Conservation (phyloP, 2,797 vertebrate species). For the Scolopax bukidnonensis region DNA sequence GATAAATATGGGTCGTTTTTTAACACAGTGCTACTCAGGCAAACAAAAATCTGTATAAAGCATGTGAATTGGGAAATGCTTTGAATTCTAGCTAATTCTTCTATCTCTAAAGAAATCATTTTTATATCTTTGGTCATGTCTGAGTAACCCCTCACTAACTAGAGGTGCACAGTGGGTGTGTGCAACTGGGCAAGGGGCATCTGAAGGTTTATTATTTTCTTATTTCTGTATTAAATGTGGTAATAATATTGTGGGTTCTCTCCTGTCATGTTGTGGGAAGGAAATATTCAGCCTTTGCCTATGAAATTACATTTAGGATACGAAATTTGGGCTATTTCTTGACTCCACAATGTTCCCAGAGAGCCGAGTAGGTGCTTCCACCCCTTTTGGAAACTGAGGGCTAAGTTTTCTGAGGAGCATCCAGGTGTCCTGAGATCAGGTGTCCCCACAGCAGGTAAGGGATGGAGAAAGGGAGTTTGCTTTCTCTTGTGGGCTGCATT, state of each 20-base stretch:
- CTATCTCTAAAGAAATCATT: background rate
- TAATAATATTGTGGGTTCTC: background rate
- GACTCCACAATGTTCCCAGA: background rate
- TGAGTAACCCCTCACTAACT: accelerated
- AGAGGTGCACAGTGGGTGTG: background rate
- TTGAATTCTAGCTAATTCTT: background rate
- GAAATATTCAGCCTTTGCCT: background rate
- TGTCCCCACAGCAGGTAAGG: background rate
- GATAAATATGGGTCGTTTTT: background rate
- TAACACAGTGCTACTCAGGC: background rate
- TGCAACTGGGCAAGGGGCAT: background rate
- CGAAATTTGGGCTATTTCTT: background rate
- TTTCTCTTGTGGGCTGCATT: background rate
- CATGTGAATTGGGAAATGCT: background rate
- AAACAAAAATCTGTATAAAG: background rate
- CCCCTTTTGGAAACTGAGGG: background rate
- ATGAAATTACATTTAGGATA: background rate
- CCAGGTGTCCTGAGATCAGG: background rate
- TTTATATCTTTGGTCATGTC: background rate
- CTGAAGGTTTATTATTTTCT: background rate
- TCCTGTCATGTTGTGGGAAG: background rate
- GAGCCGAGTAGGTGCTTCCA: background rate
- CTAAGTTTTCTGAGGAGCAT: background rate
- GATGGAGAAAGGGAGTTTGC: background rate
- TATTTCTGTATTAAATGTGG: background rate